Conservation (phyloP, 2,888 invertebrate species). For the Bellardia bayeri region DNA sequence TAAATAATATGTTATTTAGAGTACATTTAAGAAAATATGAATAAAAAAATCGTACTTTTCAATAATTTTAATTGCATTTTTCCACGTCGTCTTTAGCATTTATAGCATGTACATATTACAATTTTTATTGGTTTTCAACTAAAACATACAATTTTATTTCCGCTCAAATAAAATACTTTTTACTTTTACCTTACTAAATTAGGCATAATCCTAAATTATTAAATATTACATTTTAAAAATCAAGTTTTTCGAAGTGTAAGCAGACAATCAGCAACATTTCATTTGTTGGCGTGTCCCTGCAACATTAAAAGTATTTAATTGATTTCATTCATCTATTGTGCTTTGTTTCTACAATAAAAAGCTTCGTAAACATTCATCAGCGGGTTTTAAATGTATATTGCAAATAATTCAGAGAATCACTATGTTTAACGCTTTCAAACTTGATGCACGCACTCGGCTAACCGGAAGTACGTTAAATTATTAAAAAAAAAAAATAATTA, state of each 20-base stretch:
- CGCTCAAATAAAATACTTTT: no score
- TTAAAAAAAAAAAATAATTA: conserved; percentile 1
- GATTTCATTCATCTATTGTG: background rate
- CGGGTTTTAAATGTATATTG: conserved; percentile 55
- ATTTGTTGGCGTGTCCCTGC: background rate
- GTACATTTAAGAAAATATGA: no score
- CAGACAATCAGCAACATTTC: background rate
- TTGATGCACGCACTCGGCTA: conserved; percentile 30
- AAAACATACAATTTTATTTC: no score
- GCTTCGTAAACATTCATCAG: conserved; percentile 33
- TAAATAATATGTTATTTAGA: no score
- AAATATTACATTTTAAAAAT: no score
- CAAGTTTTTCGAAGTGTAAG: background rate
- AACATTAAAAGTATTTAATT: conserved; percentile 23
- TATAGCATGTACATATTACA: no score
- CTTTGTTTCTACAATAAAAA: conserved; percentile 23
- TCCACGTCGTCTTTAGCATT: no score
- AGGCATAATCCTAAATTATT: no score
- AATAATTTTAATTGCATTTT: no score
- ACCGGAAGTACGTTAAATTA: conserved; percentile 11
- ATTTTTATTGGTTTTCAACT: no score
- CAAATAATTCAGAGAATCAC: conserved; percentile 56
- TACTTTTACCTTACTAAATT: no score
- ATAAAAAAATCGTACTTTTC: no score
- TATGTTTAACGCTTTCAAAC: conserved; percentile 58